Conservation (phyloP, 2,797 vertebrate species). For the Clarias laeviceps region DNA sequence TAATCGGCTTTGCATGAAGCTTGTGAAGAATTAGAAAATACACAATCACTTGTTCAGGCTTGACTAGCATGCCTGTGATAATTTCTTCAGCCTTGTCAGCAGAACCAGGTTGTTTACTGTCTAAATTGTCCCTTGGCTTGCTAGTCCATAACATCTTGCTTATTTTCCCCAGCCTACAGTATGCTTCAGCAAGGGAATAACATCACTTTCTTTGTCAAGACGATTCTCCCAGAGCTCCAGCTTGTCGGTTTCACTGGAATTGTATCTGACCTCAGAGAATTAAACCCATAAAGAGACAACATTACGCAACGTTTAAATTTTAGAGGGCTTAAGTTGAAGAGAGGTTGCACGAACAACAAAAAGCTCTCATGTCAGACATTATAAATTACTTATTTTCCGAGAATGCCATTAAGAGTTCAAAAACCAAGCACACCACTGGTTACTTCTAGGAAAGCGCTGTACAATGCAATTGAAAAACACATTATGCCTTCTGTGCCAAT, state of each 20-base stretch:
- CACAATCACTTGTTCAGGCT: constrained; percentile 19
- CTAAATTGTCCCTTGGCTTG: constrained; percentile 24
- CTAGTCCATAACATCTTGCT: constrained; percentile 20
- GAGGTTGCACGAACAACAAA: background rate
- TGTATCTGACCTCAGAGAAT: constrained; percentile 6
- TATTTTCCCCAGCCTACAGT: constrained; percentile 24
- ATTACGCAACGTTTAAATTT: background rate
- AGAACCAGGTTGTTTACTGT: constrained; percentile 34
- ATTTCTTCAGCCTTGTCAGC: constrained; percentile 21
- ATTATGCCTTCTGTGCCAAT: constrained; percentile 29
- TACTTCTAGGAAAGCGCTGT: constrained; percentile 9
- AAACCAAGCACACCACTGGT: background rate
- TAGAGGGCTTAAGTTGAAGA: background rate
- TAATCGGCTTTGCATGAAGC: constrained; percentile 19
- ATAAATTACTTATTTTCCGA: background rate
- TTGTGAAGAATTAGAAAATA: constrained; percentile 21
- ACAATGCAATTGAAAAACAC: constrained; percentile 25
- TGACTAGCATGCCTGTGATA: constrained; percentile 10
- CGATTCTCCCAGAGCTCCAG: constrained; percentile 41
- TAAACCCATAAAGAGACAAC: background rate
- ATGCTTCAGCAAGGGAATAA: constrained; percentile 9
- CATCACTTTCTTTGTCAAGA: constrained; percentile 7
- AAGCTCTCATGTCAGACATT: background rate
- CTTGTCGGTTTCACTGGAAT: constrained; percentile 43
- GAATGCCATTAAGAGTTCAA: background rate